A percentile compares a stretch with the other conserved stretches of the same genome.
These are phyloP conservation scores for Epinotia demarniana DNA, from an alignment of 2,888 invertebrate species.

Conservation along the genomic window DNA sequence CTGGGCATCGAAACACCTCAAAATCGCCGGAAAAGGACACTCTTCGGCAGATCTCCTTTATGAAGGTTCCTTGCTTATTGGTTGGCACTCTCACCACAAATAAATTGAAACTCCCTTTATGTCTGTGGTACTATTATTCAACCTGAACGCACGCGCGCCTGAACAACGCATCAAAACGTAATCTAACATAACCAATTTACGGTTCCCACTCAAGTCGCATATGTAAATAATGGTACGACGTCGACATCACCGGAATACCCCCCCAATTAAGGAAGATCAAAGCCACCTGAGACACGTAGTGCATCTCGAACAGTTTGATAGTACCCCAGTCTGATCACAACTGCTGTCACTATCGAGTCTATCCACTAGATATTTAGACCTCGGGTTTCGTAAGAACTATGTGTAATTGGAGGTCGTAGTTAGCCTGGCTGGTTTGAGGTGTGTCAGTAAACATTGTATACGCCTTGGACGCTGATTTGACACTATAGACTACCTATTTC, in stretches of 20 bases:
- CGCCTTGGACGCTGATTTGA: not conserved
- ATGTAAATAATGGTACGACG: not conserved
- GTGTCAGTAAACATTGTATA: not conserved
- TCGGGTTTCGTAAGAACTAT: not conserved
- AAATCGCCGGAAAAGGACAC: too few species aligned
- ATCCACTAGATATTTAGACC: not conserved
- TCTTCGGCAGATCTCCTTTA: too few species aligned
- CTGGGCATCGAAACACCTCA: too few species aligned
- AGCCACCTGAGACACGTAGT: constrained; percentile 45
- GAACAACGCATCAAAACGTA: not conserved
- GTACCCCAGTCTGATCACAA: constrained; percentile 4
- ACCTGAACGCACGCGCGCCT: not conserved
- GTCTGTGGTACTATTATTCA: not conserved
- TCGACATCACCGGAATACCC: not conserved
- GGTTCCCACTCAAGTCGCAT: not conserved
- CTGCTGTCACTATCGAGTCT: too few species aligned
- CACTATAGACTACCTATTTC: not conserved
- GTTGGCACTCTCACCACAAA: too few species aligned
- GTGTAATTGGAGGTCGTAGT: not conserved
- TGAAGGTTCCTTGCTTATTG: too few species aligned
- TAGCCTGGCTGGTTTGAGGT: not conserved
- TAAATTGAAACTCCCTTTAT: too few species aligned
- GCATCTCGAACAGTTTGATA: constrained; percentile 43
- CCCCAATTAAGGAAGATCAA: constrained; percentile 19
- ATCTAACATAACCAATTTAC: not conserved